Base-by-base conservation (phyloP, 2,888 invertebrate species). In the Xestia c-nigrum region DNA sequence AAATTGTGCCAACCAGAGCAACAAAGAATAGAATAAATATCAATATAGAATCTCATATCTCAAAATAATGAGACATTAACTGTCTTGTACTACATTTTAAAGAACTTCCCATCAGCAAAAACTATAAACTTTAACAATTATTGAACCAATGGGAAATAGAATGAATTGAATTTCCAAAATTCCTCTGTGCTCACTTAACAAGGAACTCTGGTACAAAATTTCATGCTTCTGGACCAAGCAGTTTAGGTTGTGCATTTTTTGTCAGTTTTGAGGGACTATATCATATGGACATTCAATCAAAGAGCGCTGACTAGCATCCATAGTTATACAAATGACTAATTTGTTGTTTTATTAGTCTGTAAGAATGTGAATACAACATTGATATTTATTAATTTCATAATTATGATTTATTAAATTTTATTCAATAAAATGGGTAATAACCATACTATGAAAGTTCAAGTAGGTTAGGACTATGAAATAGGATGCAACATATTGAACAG, bases 401-500 rank as follows among this genome's bases (percentile, higher is more conserved):
- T 31, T 57, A 40, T 21, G 6, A 64, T 40, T 21, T 3, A 7
- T 7, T n/a, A 19, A 16, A 59, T 16, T 31, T 31, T 16, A 50
- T 61, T 77, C 0, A 16, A 14, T 73, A 31, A n/a, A 68, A 16
- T 64, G 31, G n/a, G 16, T 43, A 21, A 43, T 24, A 46, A 24
- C 6, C 16, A 65, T 47, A 38, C 12, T 73, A 38, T 10, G 38
- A 59, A 71, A 64, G 38, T 50, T 73, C n/a, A n/a, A n/a, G n/a
- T 43, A 43, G 50, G 75, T 66, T 68, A 81, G 19, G 57, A 47
- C 31, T 55, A 24, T 43, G 55, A 57, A 73, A 64, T 43, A 75
- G 31, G 14, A 74, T 64, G 65, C n/a, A 68, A 79, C 55, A 63
- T 70, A 77, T 7, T 67, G 63, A 79, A 75, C 74, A 81, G 61